phyloP scores from a whole-genome alignment of 2,113 vertebrate genomes.

The Dromas ardeola region DNA sequence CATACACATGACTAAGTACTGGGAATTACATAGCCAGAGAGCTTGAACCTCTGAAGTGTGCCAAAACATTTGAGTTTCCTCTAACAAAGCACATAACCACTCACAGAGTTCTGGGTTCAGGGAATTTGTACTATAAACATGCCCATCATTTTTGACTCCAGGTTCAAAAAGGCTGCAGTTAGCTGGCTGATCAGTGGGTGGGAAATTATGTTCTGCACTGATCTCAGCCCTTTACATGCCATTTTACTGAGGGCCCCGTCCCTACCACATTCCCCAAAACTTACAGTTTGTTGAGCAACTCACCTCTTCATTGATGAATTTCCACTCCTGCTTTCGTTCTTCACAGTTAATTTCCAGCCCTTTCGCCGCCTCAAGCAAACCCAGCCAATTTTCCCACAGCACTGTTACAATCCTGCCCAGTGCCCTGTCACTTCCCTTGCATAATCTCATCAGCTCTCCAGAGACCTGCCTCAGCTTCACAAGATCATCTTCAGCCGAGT shows the following conservation, averaged over 20 bases:
- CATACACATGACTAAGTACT: background rate
- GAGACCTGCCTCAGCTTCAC: conserved; percentile 65
- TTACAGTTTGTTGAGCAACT: conserved; percentile 6
- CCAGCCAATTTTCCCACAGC: conserved; percentile 77
- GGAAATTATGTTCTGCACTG: background rate
- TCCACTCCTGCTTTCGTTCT: conserved; percentile 84
- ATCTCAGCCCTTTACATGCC: background rate
- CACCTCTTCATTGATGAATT: conserved; percentile 81
- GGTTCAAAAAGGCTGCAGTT: background rate
- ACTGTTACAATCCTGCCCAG: background rate
- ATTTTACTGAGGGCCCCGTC: background rate
- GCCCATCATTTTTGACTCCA: background rate
- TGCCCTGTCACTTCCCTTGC: background rate
- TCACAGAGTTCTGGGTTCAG: background rate
- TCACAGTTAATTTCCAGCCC: conserved; percentile 75
- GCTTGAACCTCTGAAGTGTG: background rate
- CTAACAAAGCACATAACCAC: background rate
- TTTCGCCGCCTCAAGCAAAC: conserved; percentile 63
- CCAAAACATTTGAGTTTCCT: background rate
- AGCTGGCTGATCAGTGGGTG: background rate
- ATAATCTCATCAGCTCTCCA: conserved; percentile 18
- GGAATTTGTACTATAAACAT: background rate
- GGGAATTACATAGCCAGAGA: background rate
- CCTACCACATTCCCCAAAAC: background rate
- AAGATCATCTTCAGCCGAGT: conserved; percentile 59